A percentile compares a stretch with the other conserved stretches of the same genome.
phyloP scores from a whole-genome alignment of 1,140 invertebrate species.

The Diachasma alloeum region DNA sequence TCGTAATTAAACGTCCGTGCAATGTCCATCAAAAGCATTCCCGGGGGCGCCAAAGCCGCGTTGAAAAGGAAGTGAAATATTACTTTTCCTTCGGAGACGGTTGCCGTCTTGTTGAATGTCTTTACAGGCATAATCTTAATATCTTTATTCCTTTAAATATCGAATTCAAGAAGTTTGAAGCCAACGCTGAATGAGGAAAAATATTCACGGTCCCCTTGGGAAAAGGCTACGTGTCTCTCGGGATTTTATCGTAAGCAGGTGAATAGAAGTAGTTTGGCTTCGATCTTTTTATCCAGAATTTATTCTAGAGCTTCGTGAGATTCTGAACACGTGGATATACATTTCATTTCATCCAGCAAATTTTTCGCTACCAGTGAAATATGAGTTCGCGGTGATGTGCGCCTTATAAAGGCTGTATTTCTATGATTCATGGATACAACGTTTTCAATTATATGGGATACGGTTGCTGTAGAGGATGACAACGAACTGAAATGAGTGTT shows the following conservation, averaged over 20 bases:
- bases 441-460: not conserved
- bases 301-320: not conserved
- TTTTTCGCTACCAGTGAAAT: not conserved
- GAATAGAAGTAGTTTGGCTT: not conserved
- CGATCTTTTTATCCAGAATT: not conserved
- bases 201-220: no score
- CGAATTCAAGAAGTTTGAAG: not conserved
- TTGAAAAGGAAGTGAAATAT: not conserved
- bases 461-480: not conserved
- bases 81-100: not conserved
- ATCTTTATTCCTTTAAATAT: not conserved
- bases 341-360: not conserved
- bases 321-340: not conserved
- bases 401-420: not conserved
- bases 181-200: not conserved
- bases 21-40: conserved; percentile 5
- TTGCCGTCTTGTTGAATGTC: not conserved
- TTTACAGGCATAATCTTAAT: not conserved
- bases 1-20: not conserved
- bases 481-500: not conserved
- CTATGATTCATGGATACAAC: not conserved
- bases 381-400: not conserved
- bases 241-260: not conserved
- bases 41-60: not conserved
- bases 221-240: not conserved